phyloP scores from a whole-genome alignment of 2,797 vertebrate species.

The Enoplosus armatus region DNA sequence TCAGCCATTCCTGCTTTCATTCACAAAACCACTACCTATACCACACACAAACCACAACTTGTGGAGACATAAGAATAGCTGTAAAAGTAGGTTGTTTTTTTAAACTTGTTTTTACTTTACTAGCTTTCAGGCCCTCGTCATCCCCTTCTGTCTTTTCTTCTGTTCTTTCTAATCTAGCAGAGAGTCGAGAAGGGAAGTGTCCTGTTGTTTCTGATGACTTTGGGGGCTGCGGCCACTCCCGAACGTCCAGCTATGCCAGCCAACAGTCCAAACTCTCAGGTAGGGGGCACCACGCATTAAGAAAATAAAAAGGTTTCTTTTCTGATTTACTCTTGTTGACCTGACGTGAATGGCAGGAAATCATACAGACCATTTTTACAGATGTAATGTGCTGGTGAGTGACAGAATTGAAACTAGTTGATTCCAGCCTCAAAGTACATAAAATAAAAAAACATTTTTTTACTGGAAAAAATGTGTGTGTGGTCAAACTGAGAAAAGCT shows the following conservation, averaged over 20 bases:
- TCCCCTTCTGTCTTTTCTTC: not conserved
- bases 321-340: not conserved
- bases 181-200: slow-evolving; percentile 89
- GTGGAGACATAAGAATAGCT: slow-evolving; percentile 5
- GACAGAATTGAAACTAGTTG: not conserved
- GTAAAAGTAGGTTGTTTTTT: not conserved
- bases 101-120: not conserved
- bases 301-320: not conserved
- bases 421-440: not conserved
- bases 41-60: not conserved
- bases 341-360: not conserved
- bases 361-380: not conserved
- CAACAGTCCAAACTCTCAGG: slow-evolving; percentile 98
- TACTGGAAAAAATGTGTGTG: not conserved
- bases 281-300: slow-evolving; percentile 55
- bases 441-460: not conserved
- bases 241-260: slow-evolving; percentile 97
- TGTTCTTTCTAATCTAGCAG: slow-evolving; percentile 73
- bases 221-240: slow-evolving; percentile 93
- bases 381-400: not conserved
- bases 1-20: not conserved
- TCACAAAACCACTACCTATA: not conserved
- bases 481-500: slow-evolving; percentile 23
- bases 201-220: slow-evolving; percentile 92
- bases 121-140: not conserved